phyloP scores from a whole-genome alignment of 1,140 invertebrate genomes.

The Tachypleus tridentatus region DNA sequence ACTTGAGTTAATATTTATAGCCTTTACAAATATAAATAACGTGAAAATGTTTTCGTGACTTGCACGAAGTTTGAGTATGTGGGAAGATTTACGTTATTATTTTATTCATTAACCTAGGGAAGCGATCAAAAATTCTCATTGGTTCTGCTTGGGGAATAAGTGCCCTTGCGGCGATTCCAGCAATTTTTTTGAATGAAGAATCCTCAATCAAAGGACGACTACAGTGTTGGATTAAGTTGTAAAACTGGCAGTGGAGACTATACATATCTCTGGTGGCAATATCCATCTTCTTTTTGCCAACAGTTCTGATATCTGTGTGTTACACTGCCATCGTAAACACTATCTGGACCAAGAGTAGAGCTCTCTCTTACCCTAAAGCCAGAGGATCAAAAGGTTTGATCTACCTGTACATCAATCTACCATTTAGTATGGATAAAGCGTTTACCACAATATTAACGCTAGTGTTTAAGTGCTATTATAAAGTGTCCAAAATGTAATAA shows the following conservation, averaged over 20 bases:
- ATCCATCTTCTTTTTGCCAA: slow-evolving; percentile 73
- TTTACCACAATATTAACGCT: too few species aligned
- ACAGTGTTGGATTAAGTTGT: slow-evolving; percentile 84
- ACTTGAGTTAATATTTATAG: too few species aligned
- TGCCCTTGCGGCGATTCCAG: slow-evolving; percentile 69
- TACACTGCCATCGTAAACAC: slow-evolving; percentile 85
- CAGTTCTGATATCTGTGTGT: slow-evolving; percentile 77
- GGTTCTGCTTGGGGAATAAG: slow-evolving; percentile 66
- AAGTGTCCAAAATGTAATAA: too few species aligned
- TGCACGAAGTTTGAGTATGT: too few species aligned
- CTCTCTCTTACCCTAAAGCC: slow-evolving; percentile 24
- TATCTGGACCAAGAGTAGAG: slow-evolving; percentile 66
- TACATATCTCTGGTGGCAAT: slow-evolving; percentile 75
- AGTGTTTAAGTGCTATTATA: too few species aligned
- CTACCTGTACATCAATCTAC: too few species aligned
- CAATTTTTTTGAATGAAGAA: slow-evolving; percentile 68
- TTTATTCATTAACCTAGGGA: slow-evolving; percentile 44
- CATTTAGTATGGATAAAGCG: too few species aligned
- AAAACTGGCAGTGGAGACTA: slow-evolving; percentile 59
- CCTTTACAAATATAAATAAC: too few species aligned
- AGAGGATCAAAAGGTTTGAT: too few species aligned
- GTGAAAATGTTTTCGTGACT: too few species aligned
- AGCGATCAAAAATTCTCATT: slow-evolving; percentile 62
- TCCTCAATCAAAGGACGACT: slow-evolving; percentile 43
- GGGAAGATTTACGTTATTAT: too few species aligned